These are phyloP conservation scores for Archaeoteleia sp. DNA, from an alignment of 2,888 invertebrate genomes.

Conservation along the genomic window DNA sequence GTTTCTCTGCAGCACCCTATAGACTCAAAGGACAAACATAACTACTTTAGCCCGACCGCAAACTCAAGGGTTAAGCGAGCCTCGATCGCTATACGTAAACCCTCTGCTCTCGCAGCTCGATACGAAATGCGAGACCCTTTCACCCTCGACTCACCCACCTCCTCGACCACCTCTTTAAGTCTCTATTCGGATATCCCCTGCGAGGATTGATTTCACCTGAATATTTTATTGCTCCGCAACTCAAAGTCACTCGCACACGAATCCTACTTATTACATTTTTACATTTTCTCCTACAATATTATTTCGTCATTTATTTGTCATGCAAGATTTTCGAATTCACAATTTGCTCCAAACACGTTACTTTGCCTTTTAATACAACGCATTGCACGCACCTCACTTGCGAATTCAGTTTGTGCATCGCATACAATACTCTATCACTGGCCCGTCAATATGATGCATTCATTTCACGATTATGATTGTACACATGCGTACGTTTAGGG, in stretches of 20 bases:
- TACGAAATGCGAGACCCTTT: conserved; percentile 32
- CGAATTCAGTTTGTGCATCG: background rate
- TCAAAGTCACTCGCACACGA: conserved; percentile 18
- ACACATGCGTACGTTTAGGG: background rate
- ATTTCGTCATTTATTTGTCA: background rate
- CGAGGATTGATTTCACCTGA: conserved; percentile 73
- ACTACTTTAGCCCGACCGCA: conserved; percentile 73
- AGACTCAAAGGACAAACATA: conserved; percentile 75
- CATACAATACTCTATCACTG: conserved; percentile 6
- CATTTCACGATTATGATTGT: too few relatives aligned
- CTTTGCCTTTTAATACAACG: background rate
- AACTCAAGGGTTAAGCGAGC: conserved; percentile 75
- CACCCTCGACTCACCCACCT: conserved; percentile 35
- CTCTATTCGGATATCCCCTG: conserved; percentile 55
- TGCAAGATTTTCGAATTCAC: background rate
- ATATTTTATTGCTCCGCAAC: conserved; percentile 69
- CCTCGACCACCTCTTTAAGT: conserved; percentile 42
- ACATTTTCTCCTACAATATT: background rate
- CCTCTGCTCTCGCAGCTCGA: conserved; percentile 55
- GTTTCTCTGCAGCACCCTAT: conserved; percentile 65
- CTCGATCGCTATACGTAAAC: conserved; percentile 64
- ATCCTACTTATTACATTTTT: conserved; percentile 63
- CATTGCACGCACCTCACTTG: too few relatives aligned
- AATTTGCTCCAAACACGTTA: background rate
- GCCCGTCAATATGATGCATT: background rate